Base-by-base conservation (phyloP, 2,797 vertebrate genomes). In the Sebastiscus tertius region DNA sequence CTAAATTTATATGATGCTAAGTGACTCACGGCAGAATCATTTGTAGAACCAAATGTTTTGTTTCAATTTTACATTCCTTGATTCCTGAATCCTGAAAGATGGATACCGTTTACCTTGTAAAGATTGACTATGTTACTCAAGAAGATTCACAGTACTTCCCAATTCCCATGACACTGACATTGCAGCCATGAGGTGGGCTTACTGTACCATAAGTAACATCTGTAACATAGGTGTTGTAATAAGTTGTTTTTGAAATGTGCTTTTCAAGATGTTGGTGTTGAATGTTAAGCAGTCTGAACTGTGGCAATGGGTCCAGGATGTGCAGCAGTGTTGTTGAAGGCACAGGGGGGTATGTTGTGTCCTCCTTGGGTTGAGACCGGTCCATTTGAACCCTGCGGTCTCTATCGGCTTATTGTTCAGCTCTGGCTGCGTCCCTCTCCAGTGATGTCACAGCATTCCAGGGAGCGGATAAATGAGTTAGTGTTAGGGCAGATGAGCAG, bases 391-490 rank as follows among this genome's bases (percentile, higher is more conserved):
- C 94, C 88, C 90, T 77, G 84, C 87, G 85, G 89, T 94, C 93
- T 95, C 92, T 92, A 89, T 94, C 85, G 87, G 90, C 92, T 93
- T 93, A 96, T 96, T 96, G 96, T 96, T 95, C 84, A 36, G 84
- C 83, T 77, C 79, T 87, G 84, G 90, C 93, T 82, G 88, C 85
- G 77, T 90, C 88, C 85, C 90, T 93, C 85, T 90, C 76, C 87
- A 92, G 88, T 96, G 95, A 96, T 95, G 94, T 96, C 96, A 96
- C 93, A 90, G 85, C 93, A 94, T 94, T 92, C 93, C 93, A 92
- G 88, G 88, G 89, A 88, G 91, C 87, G 86, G 90, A 95, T 95
- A 95, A 95, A 96, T 93, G 94, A 89, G 91, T 95, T 93, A 94
- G 94, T 95, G 93, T 95, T 93, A 74, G 87, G 85, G 92, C 90